Evolutionary conservation across 2,888 invertebrate species (phyloP), one percentile per base, ranked within the genome.

Genomic region (Pedicia rivosa): DNA sequence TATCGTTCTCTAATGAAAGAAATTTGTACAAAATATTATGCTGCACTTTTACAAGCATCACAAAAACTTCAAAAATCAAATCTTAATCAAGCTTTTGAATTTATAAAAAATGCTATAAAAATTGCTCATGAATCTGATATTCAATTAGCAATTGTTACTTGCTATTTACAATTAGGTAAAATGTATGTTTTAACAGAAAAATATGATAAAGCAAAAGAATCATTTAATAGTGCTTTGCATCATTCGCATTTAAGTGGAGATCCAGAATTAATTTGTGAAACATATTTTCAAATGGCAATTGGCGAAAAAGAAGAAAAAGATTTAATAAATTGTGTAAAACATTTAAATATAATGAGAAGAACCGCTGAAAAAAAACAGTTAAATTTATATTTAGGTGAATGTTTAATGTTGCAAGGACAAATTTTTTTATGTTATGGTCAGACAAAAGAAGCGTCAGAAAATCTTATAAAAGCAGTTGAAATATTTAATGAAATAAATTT

Each of bases 81-180:
- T 32, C 12, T 5, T 13, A 3, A 3, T 13, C 17, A 32, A 9
- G 35, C 39, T 8, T n/a, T 28, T 3, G 31, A 31, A 19, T 35
- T 16, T 25, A 30, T 35, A 2, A 35, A 39, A 19, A 31, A 16
- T 8, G 29, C 39, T n/a, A 15, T 39, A 8, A 36, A 39, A 36
- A n/a, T 31, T 26, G 39, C 39, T 9, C 10, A 36, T 12, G 33
- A 39, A 26, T 37, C 37, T 10, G 40, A 37, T 19, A 37, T 33
- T 19, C 33, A 30, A 26, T 16, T 12, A 10, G 36, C 28, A 14
- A 34, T 37, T 29, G 25, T 29, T 9, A 9, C 33, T 25, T 36
- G 36, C 12, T 40, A 40, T 19, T 15, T 40, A 5, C 27, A 40
- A n/a, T 22, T 32, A 14, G 40, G 40, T 4, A 33, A 30, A 20